Percentiles rank a stretch among this genome's conserved stretches.
phyloP scores from a whole-genome alignment of 2,797 vertebrate genomes.

The Philypnodon macrostomus region DNA sequence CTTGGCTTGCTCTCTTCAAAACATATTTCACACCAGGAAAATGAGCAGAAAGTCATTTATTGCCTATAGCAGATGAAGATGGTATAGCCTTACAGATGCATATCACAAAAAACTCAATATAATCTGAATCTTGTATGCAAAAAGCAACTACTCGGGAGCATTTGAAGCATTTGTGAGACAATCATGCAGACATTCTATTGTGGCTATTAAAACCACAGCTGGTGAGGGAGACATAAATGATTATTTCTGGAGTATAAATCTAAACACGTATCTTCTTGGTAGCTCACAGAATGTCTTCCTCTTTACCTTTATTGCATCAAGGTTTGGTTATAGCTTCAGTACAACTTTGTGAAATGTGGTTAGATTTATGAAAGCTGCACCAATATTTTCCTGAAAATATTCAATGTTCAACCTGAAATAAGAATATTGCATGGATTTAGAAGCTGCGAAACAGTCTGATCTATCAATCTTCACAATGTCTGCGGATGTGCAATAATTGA shows the following conservation, averaged over 20 bases:
- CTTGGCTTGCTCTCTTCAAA: conserved; percentile 20
- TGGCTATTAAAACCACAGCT: conserved; percentile 16
- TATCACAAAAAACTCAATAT: background rate
- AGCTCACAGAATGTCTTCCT: too few relatives aligned
- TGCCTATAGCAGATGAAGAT: conserved; percentile 7
- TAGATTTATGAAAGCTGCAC: too few relatives aligned
- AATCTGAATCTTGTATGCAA: too few relatives aligned
- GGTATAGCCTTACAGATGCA: background rate
- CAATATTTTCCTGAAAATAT: too few relatives aligned
- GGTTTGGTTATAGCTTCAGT: background rate
- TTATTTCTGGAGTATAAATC: conserved; percentile 10
- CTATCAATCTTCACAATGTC: background rate
- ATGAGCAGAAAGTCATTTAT: conserved; percentile 17
- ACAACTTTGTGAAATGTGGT: background rate
- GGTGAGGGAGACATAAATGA: conserved; percentile 7
- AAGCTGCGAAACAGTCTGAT: background rate
- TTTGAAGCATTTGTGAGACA: conserved; percentile 18
- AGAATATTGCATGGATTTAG: too few relatives aligned
- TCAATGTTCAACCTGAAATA: too few relatives aligned
- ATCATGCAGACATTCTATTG: conserved; percentile 11
- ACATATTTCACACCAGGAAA: background rate
- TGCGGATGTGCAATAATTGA: background rate
- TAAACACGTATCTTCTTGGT: background rate
- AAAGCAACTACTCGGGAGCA: conserved; percentile 3
- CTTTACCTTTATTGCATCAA: too few relatives aligned